Conservation (phyloP, 35 echinoderm and acorn worm species). For the Apostichopus japonicus region DNA sequence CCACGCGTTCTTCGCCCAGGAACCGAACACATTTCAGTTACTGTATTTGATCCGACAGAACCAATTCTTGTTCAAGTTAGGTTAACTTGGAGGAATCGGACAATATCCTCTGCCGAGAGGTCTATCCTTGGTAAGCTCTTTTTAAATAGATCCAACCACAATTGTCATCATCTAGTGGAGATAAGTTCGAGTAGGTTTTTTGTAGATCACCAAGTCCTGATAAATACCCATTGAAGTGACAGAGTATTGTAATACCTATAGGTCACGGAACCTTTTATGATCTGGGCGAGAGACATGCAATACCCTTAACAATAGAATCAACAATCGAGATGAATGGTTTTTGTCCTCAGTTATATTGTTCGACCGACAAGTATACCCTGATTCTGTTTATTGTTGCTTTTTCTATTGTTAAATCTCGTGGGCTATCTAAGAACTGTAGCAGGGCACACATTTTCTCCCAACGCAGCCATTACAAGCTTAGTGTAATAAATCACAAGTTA, state of each 20-base stretch:
- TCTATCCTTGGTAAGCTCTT: constrained; percentile 76
- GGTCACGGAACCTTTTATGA: too few relatives aligned
- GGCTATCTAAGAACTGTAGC: background rate
- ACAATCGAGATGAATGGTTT: too few relatives aligned
- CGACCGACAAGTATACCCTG: background rate
- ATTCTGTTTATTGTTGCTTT: background rate
- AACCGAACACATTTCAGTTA: constrained; percentile 78
- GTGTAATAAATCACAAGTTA: too few relatives aligned
- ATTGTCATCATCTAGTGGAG: background rate
- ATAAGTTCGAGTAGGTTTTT: too few relatives aligned
- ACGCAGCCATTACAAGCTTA: too few relatives aligned
- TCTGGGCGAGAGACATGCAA: too few relatives aligned
- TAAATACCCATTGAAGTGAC: too few relatives aligned
- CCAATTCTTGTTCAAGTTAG: constrained; percentile 72
- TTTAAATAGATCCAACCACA: background rate
- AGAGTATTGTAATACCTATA: too few relatives aligned
- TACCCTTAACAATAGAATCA: too few relatives aligned
- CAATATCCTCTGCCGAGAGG: constrained; percentile 66
- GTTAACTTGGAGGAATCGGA: constrained; percentile 71
- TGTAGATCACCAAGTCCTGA: too few relatives aligned
- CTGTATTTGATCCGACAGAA: constrained; percentile 88
- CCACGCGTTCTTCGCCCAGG: constrained; percentile 78
- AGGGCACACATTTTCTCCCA: too few relatives aligned
- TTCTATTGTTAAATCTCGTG: background rate
- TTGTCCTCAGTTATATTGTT: too few relatives aligned